Evolutionary conservation across 2,113 vertebrate genomes (phyloP).

Genomic region (Pampusana beccarii): DNA sequence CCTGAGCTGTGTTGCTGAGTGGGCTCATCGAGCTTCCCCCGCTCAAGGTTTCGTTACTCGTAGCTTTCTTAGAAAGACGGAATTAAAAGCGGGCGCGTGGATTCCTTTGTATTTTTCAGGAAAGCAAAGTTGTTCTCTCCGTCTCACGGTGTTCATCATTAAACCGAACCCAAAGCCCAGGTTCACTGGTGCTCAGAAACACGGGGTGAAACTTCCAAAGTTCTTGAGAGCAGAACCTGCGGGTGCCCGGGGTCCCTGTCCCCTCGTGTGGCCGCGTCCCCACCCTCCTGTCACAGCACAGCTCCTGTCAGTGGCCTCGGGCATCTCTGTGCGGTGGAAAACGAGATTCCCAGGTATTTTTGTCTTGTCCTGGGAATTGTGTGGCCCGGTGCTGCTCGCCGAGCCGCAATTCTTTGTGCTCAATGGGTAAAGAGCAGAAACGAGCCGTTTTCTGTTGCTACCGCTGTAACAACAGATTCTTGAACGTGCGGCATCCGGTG

Average conservation of each 20-base stretch:
- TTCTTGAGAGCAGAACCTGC: no score
- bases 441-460: neutral
- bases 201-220: no score
- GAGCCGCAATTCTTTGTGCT: neutral
- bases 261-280: no score
- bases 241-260: no score
- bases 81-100: neutral
- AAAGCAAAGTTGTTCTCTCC: neutral
- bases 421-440: neutral
- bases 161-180: neutral
- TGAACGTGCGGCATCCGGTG: neutral
- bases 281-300: no score
- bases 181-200: neutral
- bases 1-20: conserved; percentile 37
- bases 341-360: neutral
- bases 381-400: neutral
- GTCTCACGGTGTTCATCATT: neutral
- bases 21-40: conserved; percentile 22
- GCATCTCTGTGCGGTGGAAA: neutral
- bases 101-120: conserved; percentile 30
- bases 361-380: neutral
- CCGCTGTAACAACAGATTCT: accelerated
- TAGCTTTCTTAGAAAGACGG: neutral
- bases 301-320: no score
- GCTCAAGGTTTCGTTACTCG: conserved; percentile 35